These are phyloP conservation scores for Drosophila aldrichi DNA, from an alignment of 2,888 invertebrate genomes.

Conservation along the genomic window DNA sequence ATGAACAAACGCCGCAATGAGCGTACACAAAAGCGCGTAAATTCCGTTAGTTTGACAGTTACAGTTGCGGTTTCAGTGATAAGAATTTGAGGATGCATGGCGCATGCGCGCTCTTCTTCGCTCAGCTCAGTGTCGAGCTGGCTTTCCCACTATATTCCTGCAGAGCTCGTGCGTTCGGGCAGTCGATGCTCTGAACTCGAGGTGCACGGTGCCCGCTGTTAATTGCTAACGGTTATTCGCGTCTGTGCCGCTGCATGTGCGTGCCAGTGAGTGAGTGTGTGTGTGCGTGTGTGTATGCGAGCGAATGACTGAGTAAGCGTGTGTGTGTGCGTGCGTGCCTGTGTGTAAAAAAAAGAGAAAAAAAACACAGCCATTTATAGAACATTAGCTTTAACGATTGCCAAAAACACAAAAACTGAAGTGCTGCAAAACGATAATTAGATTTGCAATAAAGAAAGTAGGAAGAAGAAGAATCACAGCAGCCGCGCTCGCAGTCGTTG, in stretches of 20 bases:
- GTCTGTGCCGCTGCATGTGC: slow-evolving; percentile 67
- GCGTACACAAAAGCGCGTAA: slow-evolving; percentile 60
- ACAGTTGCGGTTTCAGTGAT: slow-evolving; percentile 59
- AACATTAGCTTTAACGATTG: slow-evolving; percentile 60
- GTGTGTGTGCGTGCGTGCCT: slow-evolving; percentile 40
- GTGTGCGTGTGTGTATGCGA: slow-evolving; percentile 33
- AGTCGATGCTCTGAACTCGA: slow-evolving; percentile 76
- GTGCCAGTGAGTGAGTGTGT: slow-evolving; percentile 49
- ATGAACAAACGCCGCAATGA: slow-evolving; percentile 32
- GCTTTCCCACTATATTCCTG: slow-evolving; percentile 37
- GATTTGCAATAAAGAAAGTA: slow-evolving; percentile 36
- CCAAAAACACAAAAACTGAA: slow-evolving; percentile 29
- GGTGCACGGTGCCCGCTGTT: slow-evolving; percentile 62
- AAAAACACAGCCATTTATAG: slow-evolving; percentile 40
- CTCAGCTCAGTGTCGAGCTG: slow-evolving; percentile 17
- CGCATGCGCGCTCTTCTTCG: slow-evolving; percentile 60
- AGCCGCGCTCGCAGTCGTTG: slow-evolving; percentile 21
- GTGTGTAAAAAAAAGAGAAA: slow-evolving; percentile 38
- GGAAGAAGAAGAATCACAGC: slow-evolving; percentile 4
- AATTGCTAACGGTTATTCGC: slow-evolving; percentile 52
- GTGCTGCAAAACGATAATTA: slow-evolving; percentile 54
- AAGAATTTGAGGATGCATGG: slow-evolving; percentile 48
- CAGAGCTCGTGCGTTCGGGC: slow-evolving; percentile 30
- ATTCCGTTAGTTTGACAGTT: slow-evolving; percentile 77
- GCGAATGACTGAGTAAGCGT: slow-evolving; percentile 38